Conservation (phyloP, 2,888 invertebrate genomes). For the Harmothoe impar region DNA sequence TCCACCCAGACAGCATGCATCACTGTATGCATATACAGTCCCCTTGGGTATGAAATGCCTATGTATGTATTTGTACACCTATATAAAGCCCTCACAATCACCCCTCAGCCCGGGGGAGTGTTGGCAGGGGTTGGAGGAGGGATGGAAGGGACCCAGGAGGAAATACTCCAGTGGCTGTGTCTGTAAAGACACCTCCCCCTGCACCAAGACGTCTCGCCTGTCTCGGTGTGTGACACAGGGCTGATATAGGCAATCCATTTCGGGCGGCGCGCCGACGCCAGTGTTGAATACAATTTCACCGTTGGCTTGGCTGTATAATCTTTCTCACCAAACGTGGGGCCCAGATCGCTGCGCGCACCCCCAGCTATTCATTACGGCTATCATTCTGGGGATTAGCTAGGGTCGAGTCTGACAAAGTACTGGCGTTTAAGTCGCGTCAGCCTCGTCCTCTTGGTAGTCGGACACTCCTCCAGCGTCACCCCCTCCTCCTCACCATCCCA, state of each 20-base stretch:
- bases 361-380: slow-evolving; percentile 31
- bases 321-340: neutral
- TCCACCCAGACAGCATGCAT: neutral
- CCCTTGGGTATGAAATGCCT: too few relatives aligned
- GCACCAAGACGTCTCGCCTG: neutral
- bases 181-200: neutral
- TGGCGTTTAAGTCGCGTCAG: slow-evolving; percentile 12
- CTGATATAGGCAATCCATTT: slow-evolving; percentile 42
- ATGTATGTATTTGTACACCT: too few relatives aligned
- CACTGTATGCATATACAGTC: too few relatives aligned
- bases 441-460: neutral
- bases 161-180: neutral
- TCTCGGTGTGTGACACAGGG: neutral
- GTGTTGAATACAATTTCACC: slow-evolving; percentile 45
- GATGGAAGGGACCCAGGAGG: neutral
- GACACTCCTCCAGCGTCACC: neutral
- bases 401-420: slow-evolving; percentile 42
- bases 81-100: too few relatives aligned
- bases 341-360: neutral
- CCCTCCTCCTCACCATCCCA: neutral
- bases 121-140: neutral
- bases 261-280: neutral
- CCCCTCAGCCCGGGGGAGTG: too few relatives aligned
- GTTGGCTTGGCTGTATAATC: slow-evolving; percentile 38
- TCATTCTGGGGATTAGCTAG: slow-evolving; percentile 12